Evolutionary conservation across 2,888 invertebrate genomes (phyloP).

Genomic region (Phalera bucephala): DNA sequence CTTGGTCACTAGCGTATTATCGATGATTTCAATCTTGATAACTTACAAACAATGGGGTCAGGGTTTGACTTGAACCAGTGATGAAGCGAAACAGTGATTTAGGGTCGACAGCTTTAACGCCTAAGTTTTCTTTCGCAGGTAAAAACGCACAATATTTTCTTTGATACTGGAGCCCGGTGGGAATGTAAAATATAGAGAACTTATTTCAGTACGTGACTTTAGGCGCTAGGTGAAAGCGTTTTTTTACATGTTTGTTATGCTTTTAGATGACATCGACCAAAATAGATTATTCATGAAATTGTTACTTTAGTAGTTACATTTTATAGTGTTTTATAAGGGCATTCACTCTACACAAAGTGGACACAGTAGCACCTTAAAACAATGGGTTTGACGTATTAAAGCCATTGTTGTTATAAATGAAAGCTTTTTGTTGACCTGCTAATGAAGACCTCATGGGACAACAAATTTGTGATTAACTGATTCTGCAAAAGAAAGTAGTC

Average conservation of each 20-base stretch:
- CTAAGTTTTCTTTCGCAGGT: conserved; percentile 19
- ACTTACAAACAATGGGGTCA: conserved; percentile 66
- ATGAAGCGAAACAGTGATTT: conserved; percentile 36
- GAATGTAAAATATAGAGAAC: background rate
- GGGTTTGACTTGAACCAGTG: conserved; percentile 60
- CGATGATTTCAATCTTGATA: conserved; percentile 78
- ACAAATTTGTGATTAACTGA: no score
- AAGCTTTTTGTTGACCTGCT: no score
- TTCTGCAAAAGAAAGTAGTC: no score
- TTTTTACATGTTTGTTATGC: background rate
- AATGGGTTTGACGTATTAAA: no score
- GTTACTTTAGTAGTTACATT: no score
- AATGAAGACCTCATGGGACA: no score
- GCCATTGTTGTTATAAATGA: no score
- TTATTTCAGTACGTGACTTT: conserved; percentile 1
- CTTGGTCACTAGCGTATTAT: conserved; percentile 71
- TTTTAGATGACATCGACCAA: background rate
- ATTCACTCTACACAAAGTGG: no score
- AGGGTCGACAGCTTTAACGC: conserved; percentile 16
- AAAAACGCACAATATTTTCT: conserved; percentile 9
- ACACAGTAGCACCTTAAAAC: no score
- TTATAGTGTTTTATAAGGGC: no score
- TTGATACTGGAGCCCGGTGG: background rate
- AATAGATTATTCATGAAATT: no score
- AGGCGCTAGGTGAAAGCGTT: background rate